Conservation (phyloP, 2,888 invertebrate genomes). For the Diarsia mendica region DNA sequence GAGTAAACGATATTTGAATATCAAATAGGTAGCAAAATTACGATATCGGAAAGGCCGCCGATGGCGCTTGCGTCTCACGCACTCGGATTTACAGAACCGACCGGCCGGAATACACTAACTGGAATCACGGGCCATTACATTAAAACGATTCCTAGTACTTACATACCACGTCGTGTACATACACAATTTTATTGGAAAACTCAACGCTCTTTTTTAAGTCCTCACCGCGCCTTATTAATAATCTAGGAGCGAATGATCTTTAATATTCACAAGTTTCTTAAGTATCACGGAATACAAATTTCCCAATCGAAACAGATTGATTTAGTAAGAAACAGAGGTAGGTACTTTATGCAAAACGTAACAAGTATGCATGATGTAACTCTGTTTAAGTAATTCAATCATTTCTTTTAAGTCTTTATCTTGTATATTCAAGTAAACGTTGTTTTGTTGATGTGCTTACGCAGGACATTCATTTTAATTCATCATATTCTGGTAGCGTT, state of each 20-base stretch:
- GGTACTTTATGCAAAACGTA: slow-evolving; percentile 47
- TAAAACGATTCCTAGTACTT: slow-evolving; percentile 83
- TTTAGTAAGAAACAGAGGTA: slow-evolving; percentile 60
- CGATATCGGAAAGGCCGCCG: slow-evolving; percentile 81
- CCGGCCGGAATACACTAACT: slow-evolving; percentile 80
- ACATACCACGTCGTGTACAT: slow-evolving; percentile 69
- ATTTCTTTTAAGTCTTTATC: slow-evolving; percentile 45
- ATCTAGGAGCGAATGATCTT: slow-evolving; percentile 56
- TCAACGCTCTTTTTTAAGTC: slow-evolving; percentile 62
- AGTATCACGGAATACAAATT: slow-evolving; percentile 66
- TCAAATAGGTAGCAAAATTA: slow-evolving; percentile 82
- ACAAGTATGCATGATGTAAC: slow-evolving; percentile 51
- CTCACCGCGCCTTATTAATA: slow-evolving; percentile 51
- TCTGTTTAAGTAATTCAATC: slow-evolving; percentile 44
- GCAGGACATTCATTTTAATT: slow-evolving; percentile 45
- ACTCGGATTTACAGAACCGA: slow-evolving; percentile 79
- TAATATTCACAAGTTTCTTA: slow-evolving; percentile 63
- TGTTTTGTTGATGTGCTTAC: slow-evolving; percentile 33
- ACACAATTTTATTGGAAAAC: slow-evolving; percentile 69
- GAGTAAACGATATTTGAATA: slow-evolving; percentile 84
- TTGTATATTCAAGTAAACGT: slow-evolving; percentile 34
- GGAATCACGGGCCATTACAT: slow-evolving; percentile 83
- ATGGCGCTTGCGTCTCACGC: slow-evolving; percentile 83
- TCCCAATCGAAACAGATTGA: slow-evolving; percentile 55
- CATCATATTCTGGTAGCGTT: slow-evolving; percentile 54